phyloP scores from a whole-genome alignment of 2,797 vertebrate genomes.

The Propithecus deckenii region DNA sequence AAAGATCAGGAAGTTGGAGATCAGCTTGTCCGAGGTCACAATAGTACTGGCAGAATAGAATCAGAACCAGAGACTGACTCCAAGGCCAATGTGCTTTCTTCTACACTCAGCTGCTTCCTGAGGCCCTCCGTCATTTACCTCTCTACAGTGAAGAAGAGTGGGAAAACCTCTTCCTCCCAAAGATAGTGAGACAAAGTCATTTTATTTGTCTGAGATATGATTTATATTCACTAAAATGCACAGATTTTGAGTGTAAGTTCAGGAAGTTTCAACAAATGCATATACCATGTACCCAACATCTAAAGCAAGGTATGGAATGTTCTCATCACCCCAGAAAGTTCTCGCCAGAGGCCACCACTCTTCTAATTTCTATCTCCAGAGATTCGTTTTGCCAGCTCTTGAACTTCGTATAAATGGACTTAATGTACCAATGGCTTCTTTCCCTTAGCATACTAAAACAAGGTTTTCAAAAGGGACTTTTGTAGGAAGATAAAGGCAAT shows the following conservation, averaged over 20 bases:
- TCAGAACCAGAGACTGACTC: neutral
- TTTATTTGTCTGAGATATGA: neutral
- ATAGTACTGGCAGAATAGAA: fast-evolving
- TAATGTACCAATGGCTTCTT: neutral
- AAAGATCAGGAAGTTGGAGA: neutral
- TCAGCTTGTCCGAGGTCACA: neutral
- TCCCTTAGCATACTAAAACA: neutral
- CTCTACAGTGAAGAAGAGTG: neutral
- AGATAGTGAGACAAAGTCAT: neutral
- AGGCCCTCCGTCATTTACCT: neutral
- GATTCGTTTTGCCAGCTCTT: neutral
- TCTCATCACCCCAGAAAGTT: too few species aligned
- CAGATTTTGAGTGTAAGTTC: neutral
- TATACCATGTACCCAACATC: neutral
- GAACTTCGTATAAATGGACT: neutral
- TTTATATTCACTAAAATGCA: slow-evolving; percentile 31
- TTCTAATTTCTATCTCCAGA: neutral
- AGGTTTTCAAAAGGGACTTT: neutral
- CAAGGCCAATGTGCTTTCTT: neutral
- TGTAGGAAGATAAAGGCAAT: neutral
- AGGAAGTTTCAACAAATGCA: neutral
- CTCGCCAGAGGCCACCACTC: neutral
- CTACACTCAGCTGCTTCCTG: neutral
- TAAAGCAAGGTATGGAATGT: neutral
- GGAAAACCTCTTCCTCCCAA: neutral